Base-by-base conservation (phyloP, 2,797 vertebrate species). In the Cygnus olor region DNA sequence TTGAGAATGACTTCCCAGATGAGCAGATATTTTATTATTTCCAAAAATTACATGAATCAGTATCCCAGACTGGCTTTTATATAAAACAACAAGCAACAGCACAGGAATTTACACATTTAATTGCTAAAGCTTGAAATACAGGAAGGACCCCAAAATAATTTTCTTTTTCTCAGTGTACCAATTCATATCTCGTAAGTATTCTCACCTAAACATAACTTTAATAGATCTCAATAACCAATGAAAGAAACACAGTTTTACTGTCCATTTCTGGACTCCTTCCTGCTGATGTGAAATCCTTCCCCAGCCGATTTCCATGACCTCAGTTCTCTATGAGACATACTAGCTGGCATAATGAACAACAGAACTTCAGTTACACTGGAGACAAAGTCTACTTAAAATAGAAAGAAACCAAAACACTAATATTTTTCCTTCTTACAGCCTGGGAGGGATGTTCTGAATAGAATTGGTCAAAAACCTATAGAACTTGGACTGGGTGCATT, bases 321-420 rank as follows among this genome's bases (percentile, higher is more conserved):
- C 91, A 94, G 89, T 78, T 93, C 94, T 95, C 91, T 78, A 88
- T 88, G 91, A 95, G 89, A 88, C 95, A 94, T 28, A 45, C 53
- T 66, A 92, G 88, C 24, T 93, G 88, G 95, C 93, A 96, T 85
- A 88, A 95, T 68, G 94, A 96, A 94, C 94, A 95, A 94, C 82
- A 88, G 89, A 88, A 88, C 63, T 93, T 93, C 87, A 93, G 87
- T 93, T 84, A 64, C 20, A 38, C 63, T 3, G 11, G 42, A 91
- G 81, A 47, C 86, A 91, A 77, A 85, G 56, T 24, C 66, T 86
- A 64, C 91, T 92, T 86, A 86, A 96, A 95, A 92, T 83, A 96
- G 89, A 94, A 91, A 72, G 65, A 77, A 93, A 77, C 36, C 24
- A 90, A 94, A 93, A 89, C 72, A 89, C 12, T 65, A 78, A 58